Percentiles rank a stretch among this genome's conserved stretches.
Evolutionary conservation across 2,797 vertebrate genomes (phyloP).

Genomic region (Gymnocypris eckloni): DNA sequence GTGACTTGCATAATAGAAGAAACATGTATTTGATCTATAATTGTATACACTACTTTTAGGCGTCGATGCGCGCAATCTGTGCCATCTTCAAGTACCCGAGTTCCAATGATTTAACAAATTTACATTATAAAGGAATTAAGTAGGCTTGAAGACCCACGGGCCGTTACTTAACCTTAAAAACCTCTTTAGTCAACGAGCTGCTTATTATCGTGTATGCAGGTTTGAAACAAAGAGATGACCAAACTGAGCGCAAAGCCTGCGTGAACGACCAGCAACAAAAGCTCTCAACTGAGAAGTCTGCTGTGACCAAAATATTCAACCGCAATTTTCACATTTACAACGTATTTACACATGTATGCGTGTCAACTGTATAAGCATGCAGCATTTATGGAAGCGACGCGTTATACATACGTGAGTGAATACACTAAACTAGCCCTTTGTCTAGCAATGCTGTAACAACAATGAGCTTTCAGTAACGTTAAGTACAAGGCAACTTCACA

Average conservation of each 20-base stretch:
- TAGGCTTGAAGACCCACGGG: neutral
- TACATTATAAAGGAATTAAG: constrained; percentile 20
- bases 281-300: neutral
- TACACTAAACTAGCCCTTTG: constrained; percentile 1
- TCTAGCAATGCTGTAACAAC: constrained; percentile 19
- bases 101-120: neutral
- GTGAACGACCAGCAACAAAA: constrained; percentile 28
- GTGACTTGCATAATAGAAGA: constrained; percentile 22
- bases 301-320: neutral
- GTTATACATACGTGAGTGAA: neutral
- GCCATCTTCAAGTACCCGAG: neutral
- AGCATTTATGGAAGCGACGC: neutral
- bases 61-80: neutral
- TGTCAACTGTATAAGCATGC: neutral
- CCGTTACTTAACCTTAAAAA: constrained; percentile 19
- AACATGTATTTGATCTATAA: constrained; percentile 67
- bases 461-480: constrained; percentile 16
- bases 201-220: neutral
- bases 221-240: constrained; percentile 37
- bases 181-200: neutral
- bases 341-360: neutral
- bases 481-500: constrained; percentile 44
- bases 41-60: constrained; percentile 71
- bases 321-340: neutral
- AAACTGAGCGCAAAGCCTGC: neutral